phyloP scores from a whole-genome alignment of 2,113 vertebrate species.

The Lampris incognitus region DNA sequence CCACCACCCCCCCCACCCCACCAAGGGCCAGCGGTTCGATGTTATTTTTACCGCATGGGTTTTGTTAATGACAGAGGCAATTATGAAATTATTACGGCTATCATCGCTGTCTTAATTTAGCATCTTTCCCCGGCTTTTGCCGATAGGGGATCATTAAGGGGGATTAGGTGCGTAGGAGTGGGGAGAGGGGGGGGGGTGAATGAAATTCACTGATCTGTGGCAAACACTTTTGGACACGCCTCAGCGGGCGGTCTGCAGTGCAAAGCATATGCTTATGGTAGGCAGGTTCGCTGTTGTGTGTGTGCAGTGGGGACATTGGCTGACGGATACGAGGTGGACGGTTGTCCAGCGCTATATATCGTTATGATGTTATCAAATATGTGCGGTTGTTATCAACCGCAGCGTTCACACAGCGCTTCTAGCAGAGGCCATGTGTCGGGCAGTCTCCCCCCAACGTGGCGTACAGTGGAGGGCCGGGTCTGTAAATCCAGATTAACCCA shows the following conservation, averaged over 20 bases:
- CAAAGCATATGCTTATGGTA: constrained; percentile 3
- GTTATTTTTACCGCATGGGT: background rate
- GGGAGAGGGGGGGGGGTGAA: background rate
- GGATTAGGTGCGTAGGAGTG: background rate
- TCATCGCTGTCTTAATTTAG: constrained; percentile 3
- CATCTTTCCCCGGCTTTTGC: background rate
- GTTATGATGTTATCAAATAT: too few relatives aligned
- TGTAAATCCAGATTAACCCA: background rate
- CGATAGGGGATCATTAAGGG: constrained; percentile 3
- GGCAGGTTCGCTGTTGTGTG: constrained; percentile 23
- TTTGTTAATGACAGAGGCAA: constrained; percentile 1
- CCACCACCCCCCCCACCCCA: background rate
- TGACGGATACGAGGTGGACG: constrained; percentile 8
- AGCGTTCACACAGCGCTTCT: background rate
- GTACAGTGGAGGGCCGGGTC: too few relatives aligned
- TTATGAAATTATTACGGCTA: background rate
- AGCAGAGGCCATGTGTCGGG: background rate
- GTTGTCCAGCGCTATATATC: background rate
- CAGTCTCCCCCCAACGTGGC: background rate
- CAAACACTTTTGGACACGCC: constrained; percentile 18
- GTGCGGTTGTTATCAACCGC: background rate
- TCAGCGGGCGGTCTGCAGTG: constrained; percentile 18
- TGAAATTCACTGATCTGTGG: constrained; percentile 39
- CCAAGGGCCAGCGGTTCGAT: background rate
- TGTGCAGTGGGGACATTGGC: background rate